These are phyloP conservation scores for Paracanthobrama guichenoti DNA, from an alignment of 2,113 vertebrate species.

Conservation along the genomic window DNA sequence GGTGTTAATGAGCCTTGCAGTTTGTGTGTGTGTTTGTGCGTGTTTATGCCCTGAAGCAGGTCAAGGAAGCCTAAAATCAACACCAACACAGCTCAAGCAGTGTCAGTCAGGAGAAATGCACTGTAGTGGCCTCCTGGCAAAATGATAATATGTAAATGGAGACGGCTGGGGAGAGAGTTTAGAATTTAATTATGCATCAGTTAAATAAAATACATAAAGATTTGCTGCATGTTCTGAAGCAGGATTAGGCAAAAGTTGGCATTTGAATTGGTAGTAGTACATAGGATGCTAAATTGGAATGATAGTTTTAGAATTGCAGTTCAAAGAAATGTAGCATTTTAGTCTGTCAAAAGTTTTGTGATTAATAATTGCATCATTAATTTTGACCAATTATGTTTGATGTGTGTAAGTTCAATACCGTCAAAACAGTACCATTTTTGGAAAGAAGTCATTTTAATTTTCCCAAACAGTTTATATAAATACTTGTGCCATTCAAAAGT, in stretches of 20 bases:
- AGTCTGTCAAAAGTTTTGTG: too few relatives aligned
- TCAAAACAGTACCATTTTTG: too few relatives aligned
- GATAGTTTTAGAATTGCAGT: not conserved
- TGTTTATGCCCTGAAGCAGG: conserved; percentile 45
- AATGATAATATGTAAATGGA: not conserved
- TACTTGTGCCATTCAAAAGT: not conserved
- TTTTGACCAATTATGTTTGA: too few relatives aligned
- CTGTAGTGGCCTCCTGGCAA: not conserved
- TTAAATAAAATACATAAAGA: not conserved
- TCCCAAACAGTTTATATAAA: not conserved
- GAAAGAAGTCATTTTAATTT: not conserved
- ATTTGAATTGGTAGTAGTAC: not conserved
- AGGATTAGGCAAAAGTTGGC: not conserved
- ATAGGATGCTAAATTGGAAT: not conserved
- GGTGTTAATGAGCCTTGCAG: conserved; percentile 49
- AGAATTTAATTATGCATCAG: not conserved
- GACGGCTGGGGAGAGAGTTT: not conserved
- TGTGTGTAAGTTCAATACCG: too few relatives aligned
- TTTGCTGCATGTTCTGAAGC: not conserved
- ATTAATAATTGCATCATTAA: too few relatives aligned
- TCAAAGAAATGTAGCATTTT: too few relatives aligned
- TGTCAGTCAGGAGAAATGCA: conserved; percentile 11
- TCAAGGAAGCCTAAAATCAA: conserved; percentile 37
- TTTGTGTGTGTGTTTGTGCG: conserved; percentile 29
- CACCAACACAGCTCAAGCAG: conserved; percentile 7